Conservation (phyloP, 1,140 invertebrate genomes). For the Halictus rubicundus region DNA sequence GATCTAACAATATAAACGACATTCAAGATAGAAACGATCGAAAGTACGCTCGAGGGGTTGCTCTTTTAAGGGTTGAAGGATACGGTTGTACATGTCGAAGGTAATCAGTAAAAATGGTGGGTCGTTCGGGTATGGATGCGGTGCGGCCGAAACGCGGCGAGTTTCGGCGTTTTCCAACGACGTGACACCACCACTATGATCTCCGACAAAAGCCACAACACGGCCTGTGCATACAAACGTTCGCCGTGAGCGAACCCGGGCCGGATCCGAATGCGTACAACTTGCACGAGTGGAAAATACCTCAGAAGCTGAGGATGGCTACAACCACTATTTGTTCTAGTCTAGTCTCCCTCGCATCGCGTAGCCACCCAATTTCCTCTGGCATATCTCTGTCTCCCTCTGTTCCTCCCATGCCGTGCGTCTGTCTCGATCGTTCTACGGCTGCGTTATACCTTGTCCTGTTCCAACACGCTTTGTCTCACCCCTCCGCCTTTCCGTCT, state of each 20-base stretch:
- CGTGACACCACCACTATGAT: conserved; percentile 26
- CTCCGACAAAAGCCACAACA: conserved; percentile 43
- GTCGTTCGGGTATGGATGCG: background rate
- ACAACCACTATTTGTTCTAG: conserved; percentile 79
- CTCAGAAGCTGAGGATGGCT: conserved; percentile 74
- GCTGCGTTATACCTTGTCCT: conserved; percentile 17
- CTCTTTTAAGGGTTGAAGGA: too few relatives aligned
- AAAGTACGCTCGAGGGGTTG: too few relatives aligned
- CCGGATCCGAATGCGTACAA: conserved; percentile 52
- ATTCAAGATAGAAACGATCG: too few relatives aligned
- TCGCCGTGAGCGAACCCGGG: conserved; percentile 26
- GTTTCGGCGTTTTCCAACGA: conserved; percentile 14
- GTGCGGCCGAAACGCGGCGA: background rate
- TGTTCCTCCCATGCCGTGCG: background rate
- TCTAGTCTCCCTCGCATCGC: conserved; percentile 71
- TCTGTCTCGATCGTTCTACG: background rate
- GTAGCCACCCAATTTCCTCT: conserved; percentile 67
- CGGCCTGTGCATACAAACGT: conserved; percentile 46
- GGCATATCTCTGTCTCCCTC: background rate
- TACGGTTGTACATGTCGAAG: background rate
- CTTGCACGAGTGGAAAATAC: conserved; percentile 71
- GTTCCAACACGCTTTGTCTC: conserved; percentile 42
- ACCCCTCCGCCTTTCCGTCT: conserved; percentile 18
- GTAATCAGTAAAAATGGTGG: background rate
- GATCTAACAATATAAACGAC: too few relatives aligned